These are phyloP conservation scores for Odontophorus gujanensis DNA, from an alignment of 2,113 vertebrate genomes.

Conservation along the genomic window DNA sequence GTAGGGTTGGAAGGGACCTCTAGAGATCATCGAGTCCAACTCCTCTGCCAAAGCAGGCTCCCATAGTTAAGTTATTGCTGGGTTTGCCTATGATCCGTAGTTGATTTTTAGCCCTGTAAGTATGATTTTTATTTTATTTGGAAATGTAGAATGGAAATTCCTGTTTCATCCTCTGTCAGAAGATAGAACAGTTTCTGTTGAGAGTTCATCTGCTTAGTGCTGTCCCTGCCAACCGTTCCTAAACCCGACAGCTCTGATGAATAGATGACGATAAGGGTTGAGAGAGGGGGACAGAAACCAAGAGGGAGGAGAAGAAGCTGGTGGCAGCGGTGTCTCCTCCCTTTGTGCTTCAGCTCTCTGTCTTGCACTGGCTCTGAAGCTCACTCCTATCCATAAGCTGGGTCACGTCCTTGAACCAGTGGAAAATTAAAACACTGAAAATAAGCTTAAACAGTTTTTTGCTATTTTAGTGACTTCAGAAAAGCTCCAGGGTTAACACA, in stretches of 20 bases:
- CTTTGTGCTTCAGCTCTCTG: background rate
- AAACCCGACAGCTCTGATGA: background rate
- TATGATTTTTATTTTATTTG: background rate
- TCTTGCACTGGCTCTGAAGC: background rate
- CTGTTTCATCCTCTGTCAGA: background rate
- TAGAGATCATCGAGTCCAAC: no score
- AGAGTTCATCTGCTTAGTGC: background rate
- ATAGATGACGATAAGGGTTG: background rate
- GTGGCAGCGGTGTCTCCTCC: background rate
- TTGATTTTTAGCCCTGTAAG: background rate
- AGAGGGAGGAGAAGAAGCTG: background rate
- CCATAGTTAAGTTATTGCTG: background rate
- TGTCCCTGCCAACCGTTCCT: background rate
- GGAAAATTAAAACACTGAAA: background rate
- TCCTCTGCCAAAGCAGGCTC: no score
- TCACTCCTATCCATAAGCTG: background rate
- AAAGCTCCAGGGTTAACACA: background rate
- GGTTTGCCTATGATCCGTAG: background rate
- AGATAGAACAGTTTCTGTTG: background rate
- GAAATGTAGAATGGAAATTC: background rate
- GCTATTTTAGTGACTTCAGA: background rate
- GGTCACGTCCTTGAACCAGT: background rate
- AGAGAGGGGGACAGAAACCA: background rate
- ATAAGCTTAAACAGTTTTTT: background rate
- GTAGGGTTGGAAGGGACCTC: no score